Conservation (phyloP, 2,113 vertebrate species). For the Climacteris rufus region DNA sequence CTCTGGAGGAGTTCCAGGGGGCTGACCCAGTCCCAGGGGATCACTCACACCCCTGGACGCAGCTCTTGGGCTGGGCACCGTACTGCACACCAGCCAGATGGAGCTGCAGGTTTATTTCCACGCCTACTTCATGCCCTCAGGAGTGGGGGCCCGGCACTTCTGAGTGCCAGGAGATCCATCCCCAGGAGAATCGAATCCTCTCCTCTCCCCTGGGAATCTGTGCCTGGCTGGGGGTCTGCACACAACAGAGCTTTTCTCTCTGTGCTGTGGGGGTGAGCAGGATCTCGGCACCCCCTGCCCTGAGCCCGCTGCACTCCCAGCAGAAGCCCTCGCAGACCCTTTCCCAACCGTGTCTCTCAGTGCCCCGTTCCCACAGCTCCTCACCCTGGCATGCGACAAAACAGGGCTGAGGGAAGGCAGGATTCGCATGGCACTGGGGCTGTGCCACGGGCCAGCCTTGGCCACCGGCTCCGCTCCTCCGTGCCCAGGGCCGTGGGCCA, state of each 20-base stretch:
- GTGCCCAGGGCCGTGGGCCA: rapidly evolving
- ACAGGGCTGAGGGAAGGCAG: neutral
- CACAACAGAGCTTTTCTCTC: neutral
- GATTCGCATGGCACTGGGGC: rapidly evolving
- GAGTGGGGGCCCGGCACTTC: rapidly evolving
- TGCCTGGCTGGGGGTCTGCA: neutral
- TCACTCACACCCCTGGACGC: neutral
- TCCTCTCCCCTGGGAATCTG: rapidly evolving
- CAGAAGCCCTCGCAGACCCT: neutral
- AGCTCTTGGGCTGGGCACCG: neutral
- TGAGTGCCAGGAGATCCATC: neutral
- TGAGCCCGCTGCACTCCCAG: rapidly evolving
- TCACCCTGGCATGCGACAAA: neutral
- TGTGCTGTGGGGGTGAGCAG: neutral
- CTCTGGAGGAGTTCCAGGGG: neutral
- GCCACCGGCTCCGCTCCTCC: rapidly evolving
- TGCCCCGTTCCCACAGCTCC: neutral
- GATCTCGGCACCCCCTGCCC: rapidly evolving
- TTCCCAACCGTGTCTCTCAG: rapidly evolving
- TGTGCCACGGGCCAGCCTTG: neutral
- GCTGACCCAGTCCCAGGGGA: neutral
- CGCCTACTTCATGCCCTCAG: rapidly evolving
- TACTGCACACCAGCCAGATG: neutral
- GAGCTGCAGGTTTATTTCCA: neutral
- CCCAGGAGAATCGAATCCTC: neutral